Conservation (phyloP, 2,797 vertebrate genomes). For the Ctenopoma multispine region DNA sequence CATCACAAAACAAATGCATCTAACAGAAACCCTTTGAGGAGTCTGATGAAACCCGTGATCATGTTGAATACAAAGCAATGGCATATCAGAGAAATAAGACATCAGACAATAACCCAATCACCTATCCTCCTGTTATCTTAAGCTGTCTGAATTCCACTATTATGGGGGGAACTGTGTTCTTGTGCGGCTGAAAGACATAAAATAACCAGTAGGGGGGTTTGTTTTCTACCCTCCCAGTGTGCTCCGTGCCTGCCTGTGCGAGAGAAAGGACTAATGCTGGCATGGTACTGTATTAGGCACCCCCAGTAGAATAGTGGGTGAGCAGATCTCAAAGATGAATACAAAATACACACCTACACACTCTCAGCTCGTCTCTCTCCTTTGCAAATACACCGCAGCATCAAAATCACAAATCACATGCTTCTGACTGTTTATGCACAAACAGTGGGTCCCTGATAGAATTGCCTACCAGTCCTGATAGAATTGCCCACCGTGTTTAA, state of each 20-base stretch:
- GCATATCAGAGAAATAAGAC: slow-evolving; percentile 82
- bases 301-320: slow-evolving; percentile 85
- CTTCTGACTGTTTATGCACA: slow-evolving; percentile 86
- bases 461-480: slow-evolving; percentile 84
- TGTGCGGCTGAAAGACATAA: slow-evolving; percentile 83
- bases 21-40: slow-evolving; percentile 73
- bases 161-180: slow-evolving; percentile 79
- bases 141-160: slow-evolving; percentile 84
- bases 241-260: slow-evolving; percentile 80
- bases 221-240: slow-evolving; percentile 85
- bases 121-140: slow-evolving; percentile 84
- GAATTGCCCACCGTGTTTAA: slow-evolving; percentile 86
- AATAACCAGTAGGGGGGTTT: slow-evolving; percentile 86
- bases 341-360: slow-evolving; percentile 85
- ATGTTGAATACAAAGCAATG: slow-evolving; percentile 76
- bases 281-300: slow-evolving; percentile 85
- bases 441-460: slow-evolving; percentile 86
- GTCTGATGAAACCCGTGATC: slow-evolving; percentile 75
- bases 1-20: slow-evolving; percentile 66
- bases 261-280: slow-evolving; percentile 85
- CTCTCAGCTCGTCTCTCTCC: slow-evolving; percentile 78
- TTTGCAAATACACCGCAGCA: slow-evolving; percentile 82
- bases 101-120: slow-evolving; percentile 85
- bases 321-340: slow-evolving; percentile 86
- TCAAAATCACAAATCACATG: slow-evolving; percentile 88